Conservation (phyloP, 2,888 invertebrate species). For the Phalangium opilio region DNA sequence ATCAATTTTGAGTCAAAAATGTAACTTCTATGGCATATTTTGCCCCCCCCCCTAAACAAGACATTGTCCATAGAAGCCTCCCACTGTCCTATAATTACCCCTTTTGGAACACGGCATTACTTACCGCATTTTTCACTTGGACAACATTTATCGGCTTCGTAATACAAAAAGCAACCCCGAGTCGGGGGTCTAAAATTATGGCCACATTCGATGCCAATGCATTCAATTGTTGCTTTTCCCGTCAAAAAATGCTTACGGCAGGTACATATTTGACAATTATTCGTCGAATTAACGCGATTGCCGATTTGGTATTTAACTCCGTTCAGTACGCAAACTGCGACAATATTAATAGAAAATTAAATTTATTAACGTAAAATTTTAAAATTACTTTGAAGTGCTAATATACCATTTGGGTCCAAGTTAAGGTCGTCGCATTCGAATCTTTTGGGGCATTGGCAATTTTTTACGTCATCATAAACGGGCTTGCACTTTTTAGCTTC, state of each 20-base stretch:
- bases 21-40: too few relatives aligned
- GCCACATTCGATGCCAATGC: slow-evolving; percentile 11
- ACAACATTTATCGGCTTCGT: slow-evolving; percentile 11
- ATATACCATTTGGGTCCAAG: too few relatives aligned
- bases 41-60: too few relatives aligned
- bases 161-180: slow-evolving; percentile 10
- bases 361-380: too few relatives aligned
- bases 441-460: slow-evolving; percentile 8
- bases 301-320: slow-evolving; percentile 12
- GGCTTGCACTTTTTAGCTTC: slow-evolving; percentile 15
- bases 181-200: slow-evolving; percentile 11
- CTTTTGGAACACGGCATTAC: too few relatives aligned
- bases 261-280: slow-evolving; percentile 10
- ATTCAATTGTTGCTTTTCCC: slow-evolving; percentile 11
- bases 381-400: too few relatives aligned
- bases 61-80: too few relatives aligned
- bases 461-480: slow-evolving; percentile 13
- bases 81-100: too few relatives aligned
- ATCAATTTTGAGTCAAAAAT: too few relatives aligned
- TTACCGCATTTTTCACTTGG: slow-evolving; percentile 13
- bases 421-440: slow-evolving; percentile 8
- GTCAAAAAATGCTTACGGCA: slow-evolving; percentile 12
- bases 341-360: too few relatives aligned
- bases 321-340: slow-evolving; percentile 11
- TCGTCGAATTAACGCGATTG: slow-evolving; percentile 7